These are phyloP conservation scores for Epistrophe eligans DNA, from an alignment of 2,888 invertebrate species.

Conservation along the genomic window DNA sequence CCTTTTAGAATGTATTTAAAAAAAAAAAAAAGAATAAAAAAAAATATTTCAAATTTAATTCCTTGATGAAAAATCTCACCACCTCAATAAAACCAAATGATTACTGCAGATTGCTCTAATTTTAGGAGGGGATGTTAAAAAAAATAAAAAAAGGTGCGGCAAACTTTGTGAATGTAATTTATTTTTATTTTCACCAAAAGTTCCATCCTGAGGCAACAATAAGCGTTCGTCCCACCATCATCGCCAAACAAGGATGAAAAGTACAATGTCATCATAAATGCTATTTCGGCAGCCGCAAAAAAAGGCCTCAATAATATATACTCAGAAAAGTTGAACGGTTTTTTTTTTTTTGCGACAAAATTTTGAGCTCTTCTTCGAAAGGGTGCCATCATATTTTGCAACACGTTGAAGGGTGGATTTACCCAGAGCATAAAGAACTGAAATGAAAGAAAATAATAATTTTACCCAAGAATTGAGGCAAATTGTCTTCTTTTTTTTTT, in stretches of 20 bases:
- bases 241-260: conserved; percentile 52
- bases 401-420: conserved; percentile 54
- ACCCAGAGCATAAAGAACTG: background rate
- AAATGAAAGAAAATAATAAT: conserved; percentile 61
- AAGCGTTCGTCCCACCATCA: conserved; percentile 13
- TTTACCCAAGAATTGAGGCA: conserved; percentile 49
- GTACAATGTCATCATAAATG: conserved; percentile 68
- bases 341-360: background rate
- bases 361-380: conserved; percentile 47
- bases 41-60: conserved; percentile 52
- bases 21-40: conserved; percentile 21
- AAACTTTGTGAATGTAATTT: conserved; percentile 70
- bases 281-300: conserved; percentile 49
- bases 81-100: conserved; percentile 72
- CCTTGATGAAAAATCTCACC: conserved; percentile 57
- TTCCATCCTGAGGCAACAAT: conserved; percentile 28
- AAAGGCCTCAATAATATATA: conserved; percentile 49
- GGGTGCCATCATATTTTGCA: conserved; percentile 47
- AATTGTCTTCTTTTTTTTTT: conserved; percentile 51
- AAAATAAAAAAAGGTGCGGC: conserved; percentile 45
- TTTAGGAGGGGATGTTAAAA: conserved; percentile 33
- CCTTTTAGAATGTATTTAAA: background rate
- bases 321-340: conserved; percentile 26
- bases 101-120: conserved; percentile 72
- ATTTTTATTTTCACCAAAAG: conserved; percentile 69